Percentiles rank a stretch among this genome's conserved stretches.
phyloP scores from a whole-genome alignment of 2,797 vertebrate genomes.

The Telmatherina bonti region DNA sequence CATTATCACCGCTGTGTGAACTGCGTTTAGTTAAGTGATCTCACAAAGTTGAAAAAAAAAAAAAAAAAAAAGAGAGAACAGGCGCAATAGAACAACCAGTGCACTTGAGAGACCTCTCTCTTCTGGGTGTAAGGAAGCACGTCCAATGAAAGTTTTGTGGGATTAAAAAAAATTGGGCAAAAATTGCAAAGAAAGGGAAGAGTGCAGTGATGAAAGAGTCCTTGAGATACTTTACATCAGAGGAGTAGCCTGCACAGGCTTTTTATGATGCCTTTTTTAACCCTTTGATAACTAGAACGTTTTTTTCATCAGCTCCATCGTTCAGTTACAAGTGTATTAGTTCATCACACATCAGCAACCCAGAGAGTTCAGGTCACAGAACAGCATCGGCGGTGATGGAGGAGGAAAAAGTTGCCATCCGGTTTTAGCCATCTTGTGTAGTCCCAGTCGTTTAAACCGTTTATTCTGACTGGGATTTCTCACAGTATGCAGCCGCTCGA shows the following conservation, averaged over 20 bases:
- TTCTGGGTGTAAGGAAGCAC: slow-evolving; percentile 37
- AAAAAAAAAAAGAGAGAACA: slow-evolving; percentile 13
- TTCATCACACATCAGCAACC: not conserved
- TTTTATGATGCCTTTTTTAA: slow-evolving; percentile 26
- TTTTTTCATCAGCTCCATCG: not conserved
- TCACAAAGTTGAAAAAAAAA: not conserved
- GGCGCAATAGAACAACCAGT: slow-evolving; percentile 22
- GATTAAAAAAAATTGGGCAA: slow-evolving; percentile 53
- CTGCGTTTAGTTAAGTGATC: slow-evolving; percentile 11
- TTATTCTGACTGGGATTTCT: slow-evolving; percentile 46
- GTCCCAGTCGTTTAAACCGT: slow-evolving; percentile 33
- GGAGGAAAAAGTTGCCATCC: not conserved
- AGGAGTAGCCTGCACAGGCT: slow-evolving; percentile 16
- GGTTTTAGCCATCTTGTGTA: not conserved
- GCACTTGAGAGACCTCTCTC: slow-evolving; percentile 39
- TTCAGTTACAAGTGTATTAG: not conserved
- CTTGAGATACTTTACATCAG: slow-evolving; percentile 29
- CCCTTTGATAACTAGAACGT: slow-evolving; percentile 10
- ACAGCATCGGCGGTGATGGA: not conserved
- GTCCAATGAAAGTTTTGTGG: slow-evolving; percentile 38
- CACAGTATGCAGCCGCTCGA: slow-evolving; percentile 39
- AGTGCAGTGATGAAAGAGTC: slow-evolving; percentile 43
- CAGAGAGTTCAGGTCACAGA: not conserved
- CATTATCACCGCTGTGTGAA: slow-evolving; percentile 25
- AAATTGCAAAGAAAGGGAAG: slow-evolving; percentile 27